Evolutionary conservation across 2,888 invertebrate genomes (phyloP), one percentile per base, ranked within the genome.

Genomic region (Phyto melanocephala): DNA sequence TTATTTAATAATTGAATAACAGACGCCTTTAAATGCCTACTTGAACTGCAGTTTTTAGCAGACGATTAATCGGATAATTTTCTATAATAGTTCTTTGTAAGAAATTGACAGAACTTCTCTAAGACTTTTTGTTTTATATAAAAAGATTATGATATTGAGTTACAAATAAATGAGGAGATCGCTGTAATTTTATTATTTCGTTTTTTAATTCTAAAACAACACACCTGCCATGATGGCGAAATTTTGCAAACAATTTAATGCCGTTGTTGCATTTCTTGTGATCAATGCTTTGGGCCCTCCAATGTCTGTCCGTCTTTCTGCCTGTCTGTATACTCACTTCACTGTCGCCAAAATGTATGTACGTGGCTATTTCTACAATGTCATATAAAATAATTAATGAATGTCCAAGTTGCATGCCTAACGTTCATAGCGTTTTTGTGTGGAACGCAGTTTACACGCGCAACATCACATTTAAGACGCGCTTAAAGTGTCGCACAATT

Each of bases 301-400:
- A n/a, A 20, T 22, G 33, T 35, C 42, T 56, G 56, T 35, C 52
- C n/a, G 33, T 67, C 62, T 33, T 65, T 52, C 76, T 50, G 74
- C 58, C 65, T 35, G 58, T 24, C 72, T 71, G 62, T 75, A 63
- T 70, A 42, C 74, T 45, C 65, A 62, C 20, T 65, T 40, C 50
- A 74, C 52, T 88, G 89, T 89, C 89, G 89, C 89, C 89, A 88
- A 83, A 86, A 81, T 84, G 88, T 89, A 81, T 84, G 88, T 89
- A 89, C 89, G 89, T 89, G 89, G 89, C 87, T 87, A 89, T 89
- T 89, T 87, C 87, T 86, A 87, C 86, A 87, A 89, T 89, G 88
- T 87, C 87, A 88, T 88, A 89, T 89, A 89, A 89, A 89, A 89
- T 89, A 89, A 89, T 89, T 89, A 89, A 89, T 89, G 89, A 89